phyloP scores from a whole-genome alignment of 92 coral and sea anemone genomes.

The Porites evermanni region DNA sequence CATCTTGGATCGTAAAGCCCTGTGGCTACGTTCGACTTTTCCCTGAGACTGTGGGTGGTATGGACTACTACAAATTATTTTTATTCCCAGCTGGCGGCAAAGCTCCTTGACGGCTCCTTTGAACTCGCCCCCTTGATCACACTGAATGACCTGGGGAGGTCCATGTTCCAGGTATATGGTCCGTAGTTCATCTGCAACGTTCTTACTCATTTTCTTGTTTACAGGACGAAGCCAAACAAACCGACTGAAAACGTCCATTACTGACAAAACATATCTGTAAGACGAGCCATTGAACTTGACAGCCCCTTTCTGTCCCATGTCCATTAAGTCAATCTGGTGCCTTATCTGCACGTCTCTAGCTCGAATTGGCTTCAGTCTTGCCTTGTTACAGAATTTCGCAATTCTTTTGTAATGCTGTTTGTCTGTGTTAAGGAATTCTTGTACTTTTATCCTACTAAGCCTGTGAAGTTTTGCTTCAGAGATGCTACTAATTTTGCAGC shows the following conservation, averaged over 20 bases:
- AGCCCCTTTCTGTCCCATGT: too few species aligned
- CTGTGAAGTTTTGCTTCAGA: too few species aligned
- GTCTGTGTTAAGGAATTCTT: too few species aligned
- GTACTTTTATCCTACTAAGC: too few species aligned
- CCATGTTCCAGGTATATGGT: background rate
- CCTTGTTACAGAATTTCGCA: too few species aligned
- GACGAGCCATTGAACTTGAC: background rate
- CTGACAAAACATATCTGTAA: slow-evolving; percentile 37
- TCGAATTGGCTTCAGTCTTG: too few species aligned
- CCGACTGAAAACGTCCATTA: slow-evolving; percentile 41
- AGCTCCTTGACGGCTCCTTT: background rate
- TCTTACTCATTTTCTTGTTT: slow-evolving; percentile 21
- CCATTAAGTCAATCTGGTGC: too few species aligned
- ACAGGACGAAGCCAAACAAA: slow-evolving; percentile 42
- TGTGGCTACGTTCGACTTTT: slow-evolving; percentile 53
- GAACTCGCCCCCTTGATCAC: too few species aligned
- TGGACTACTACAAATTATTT: background rate
- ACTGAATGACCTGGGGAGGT: too few species aligned
- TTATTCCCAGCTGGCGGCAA: slow-evolving; percentile 25
- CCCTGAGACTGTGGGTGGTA: slow-evolving; percentile 53
- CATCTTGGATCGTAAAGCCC: slow-evolving; percentile 46
- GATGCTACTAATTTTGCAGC: background rate
- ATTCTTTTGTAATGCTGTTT: too few species aligned
- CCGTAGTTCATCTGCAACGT: slow-evolving; percentile 32
- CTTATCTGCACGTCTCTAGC: too few species aligned